A percentile compares a stretch with the other conserved stretches of the same genome.
Conservation (phyloP, 2,113 vertebrate genomes). For the Chloropsis cyanopogon region DNA sequence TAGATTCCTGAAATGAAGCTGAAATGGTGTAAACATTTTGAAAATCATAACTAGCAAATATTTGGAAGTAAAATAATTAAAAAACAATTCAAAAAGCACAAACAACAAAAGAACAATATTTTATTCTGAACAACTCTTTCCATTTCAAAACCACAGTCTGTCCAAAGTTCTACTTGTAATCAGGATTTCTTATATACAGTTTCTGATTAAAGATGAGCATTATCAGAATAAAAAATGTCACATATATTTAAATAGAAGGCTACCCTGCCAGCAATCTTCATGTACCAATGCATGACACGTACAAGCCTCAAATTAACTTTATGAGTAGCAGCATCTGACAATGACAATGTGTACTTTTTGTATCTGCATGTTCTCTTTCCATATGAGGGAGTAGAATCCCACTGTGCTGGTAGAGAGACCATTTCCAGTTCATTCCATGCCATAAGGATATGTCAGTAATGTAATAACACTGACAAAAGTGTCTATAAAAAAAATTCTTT, state of each 20-base stretch:
- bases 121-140: neutral
- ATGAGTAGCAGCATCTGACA: neutral
- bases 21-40: neutral
- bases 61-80: neutral
- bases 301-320: neutral
- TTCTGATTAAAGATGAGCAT: neutral
- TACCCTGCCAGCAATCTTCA: neutral
- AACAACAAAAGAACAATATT: neutral
- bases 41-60: neutral
- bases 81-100: neutral
- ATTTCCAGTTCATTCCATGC: neutral
- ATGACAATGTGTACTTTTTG: neutral
- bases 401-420: neutral
- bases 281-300: fast-evolving
- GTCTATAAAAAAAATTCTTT: neutral
- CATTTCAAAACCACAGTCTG: neutral
- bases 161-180: neutral
- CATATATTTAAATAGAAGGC: neutral
- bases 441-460: neutral
- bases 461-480: neutral
- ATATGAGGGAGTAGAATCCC: neutral
- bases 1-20: neutral
- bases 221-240: neutral
- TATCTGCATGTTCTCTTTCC: neutral
- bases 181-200: neutral